Conservation (phyloP, 2,113 vertebrate genomes). For the Hyla sarda region DNA sequence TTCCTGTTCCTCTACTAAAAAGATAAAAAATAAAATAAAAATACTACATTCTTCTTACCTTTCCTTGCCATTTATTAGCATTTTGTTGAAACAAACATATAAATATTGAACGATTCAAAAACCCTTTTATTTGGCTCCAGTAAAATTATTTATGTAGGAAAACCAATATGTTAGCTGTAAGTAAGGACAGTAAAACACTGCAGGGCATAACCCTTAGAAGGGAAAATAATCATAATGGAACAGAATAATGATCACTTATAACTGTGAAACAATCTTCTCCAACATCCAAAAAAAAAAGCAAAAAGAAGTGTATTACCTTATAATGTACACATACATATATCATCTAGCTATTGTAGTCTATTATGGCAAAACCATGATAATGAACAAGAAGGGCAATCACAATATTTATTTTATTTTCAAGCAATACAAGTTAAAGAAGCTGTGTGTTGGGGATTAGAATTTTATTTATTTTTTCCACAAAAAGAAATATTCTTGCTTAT, state of each 20-base stretch:
- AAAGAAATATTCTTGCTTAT: no score
- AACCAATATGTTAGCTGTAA: slow-evolving; percentile 31
- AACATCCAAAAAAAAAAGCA: background rate
- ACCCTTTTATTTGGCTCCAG: slow-evolving; percentile 13
- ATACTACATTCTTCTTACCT: background rate
- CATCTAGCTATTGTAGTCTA: background rate
- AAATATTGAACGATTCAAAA: slow-evolving; percentile 10
- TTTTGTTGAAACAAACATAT: background rate
- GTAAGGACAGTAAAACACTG: slow-evolving; percentile 31
- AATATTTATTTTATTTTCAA: no score
- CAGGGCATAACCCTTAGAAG: slow-evolving; percentile 40
- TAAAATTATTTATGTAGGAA: slow-evolving; percentile 38
- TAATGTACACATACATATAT: slow-evolving; percentile 23
- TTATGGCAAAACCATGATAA: background rate
- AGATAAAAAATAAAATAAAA: background rate
- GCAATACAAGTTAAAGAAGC: no score
- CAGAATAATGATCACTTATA: slow-evolving; percentile 31
- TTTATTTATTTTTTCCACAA: no score
- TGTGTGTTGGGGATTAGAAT: no score
- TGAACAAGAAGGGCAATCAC: background rate
- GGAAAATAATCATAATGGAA: slow-evolving; percentile 28
- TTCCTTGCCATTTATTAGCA: slow-evolving; percentile 12
- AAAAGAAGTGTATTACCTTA: background rate
- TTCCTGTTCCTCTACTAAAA: background rate
- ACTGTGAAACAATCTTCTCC: slow-evolving; percentile 1